These are phyloP conservation scores for Solenodon paradoxus DNA, from an alignment of 2,113 vertebrate species.

Conservation along the genomic window DNA sequence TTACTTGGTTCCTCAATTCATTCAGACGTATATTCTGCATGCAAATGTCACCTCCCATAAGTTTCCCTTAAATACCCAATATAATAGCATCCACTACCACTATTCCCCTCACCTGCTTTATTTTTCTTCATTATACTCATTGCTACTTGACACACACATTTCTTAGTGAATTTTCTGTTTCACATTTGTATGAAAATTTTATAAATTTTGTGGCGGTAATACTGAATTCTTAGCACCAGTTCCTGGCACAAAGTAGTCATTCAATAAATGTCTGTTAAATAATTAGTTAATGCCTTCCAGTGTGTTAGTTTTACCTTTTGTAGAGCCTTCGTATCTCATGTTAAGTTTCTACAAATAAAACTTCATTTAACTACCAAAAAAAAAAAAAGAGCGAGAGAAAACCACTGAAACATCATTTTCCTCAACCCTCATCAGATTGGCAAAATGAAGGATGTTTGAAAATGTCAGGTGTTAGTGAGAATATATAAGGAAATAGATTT, in stretches of 20 bases:
- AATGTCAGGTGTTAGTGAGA: background rate
- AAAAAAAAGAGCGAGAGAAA: too few relatives aligned
- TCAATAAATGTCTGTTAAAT: background rate
- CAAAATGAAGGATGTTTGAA: background rate
- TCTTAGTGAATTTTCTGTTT: background rate
- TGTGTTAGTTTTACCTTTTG: background rate
- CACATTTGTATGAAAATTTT: background rate
- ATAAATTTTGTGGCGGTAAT: background rate
- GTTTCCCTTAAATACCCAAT: background rate
- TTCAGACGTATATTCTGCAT: background rate
- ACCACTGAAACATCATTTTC: background rate
- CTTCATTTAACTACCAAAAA: too few relatives aligned
- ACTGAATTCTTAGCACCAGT: background rate
- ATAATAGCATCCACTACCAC: background rate
- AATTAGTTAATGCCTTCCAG: background rate
- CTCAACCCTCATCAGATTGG: background rate
- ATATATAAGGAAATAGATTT: background rate
- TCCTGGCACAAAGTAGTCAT: too few relatives aligned
- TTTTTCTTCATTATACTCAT: background rate
- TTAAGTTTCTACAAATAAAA: background rate
- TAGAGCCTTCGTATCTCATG: background rate
- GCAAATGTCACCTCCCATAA: background rate
- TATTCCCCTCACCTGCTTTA: background rate
- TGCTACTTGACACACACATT: background rate
- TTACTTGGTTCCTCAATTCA: background rate